Evolutionary conservation across 2,113 vertebrate genomes (phyloP), one percentile per base, ranked within the genome.

Genomic region (Candoia aspera): DNA sequence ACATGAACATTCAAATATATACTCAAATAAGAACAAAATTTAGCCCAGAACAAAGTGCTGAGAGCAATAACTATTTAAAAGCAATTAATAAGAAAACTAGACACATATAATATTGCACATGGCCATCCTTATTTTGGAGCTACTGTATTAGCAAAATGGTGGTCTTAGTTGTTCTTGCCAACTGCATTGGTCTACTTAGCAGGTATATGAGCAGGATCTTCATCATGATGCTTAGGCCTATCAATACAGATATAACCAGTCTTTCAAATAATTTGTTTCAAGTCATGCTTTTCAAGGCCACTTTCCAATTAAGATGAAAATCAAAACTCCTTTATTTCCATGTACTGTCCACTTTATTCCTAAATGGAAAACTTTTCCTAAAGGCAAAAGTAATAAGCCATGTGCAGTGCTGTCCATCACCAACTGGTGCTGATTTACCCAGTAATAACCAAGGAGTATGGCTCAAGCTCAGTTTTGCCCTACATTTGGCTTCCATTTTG

Each of bases 391-490:
- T 5, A 87, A 53, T 15, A 24, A 54, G 59, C n/a, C 1, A 6
- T 21, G 24, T 6, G 12, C 57, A 55, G 73, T 85, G 91, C 91
- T 92, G 87, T 92, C 87, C 91, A 55, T 26, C 29, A 10, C n/a
- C 57, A 54, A 21, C 91, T 89, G 79, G 91, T 92, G 91, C 91
- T 92, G 91, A 89, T 89, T 62, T 88, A 54, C 46, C 42, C 87
- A 89, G n/a, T 64, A 29, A 62, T 13, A 54, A 46, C 37, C 26
- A 73, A 57, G 68, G 68, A 49, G 60, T 17, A 9, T n/a, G 84
- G n/a, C 49, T 86, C 59, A 19, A 49, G 53, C 23, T 46, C 60
- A 87, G 13, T 21, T 33, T 86, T 73, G 15, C 6, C 21, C n/a
- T 26, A 2, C 0, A 2, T 29, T 8, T 53, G 64, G 5, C 29